Base-by-base conservation (phyloP, 2,113 vertebrate species). In the Ancistrus triradiatus region DNA sequence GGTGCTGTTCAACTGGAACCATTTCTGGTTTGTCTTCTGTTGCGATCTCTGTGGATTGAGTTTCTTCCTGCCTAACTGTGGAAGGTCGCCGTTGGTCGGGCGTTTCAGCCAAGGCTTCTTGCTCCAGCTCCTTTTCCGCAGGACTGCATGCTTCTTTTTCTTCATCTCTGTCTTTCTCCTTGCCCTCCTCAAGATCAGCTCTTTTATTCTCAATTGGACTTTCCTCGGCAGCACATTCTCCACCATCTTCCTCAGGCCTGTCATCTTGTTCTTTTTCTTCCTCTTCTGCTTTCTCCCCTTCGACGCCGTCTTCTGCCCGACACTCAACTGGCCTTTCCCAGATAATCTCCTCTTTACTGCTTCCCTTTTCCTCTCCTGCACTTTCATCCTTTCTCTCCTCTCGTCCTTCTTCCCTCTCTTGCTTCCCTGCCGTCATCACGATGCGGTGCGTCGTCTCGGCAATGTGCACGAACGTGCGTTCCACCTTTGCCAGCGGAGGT, bases 401-500 rank as follows among this genome's bases (percentile, higher is more conserved):
- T 18, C 28, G 18, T 5, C 24, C 44, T 15, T 63, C 63, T 2
- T 70, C 40, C 27, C 17, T 22, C 28, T 42, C 57, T 3, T 77
- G 89, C 0, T 83, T 81, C 57, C 82, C 83, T 17, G 81, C 69
- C 63, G 60, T 74, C 91, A 94, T 94, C 56, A 93, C 82, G 0
- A 92, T 94, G 6, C 91, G 77, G 76, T 92, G 92, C 3, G 89
- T 85, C 72, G 91, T 92, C 78, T 94, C 92, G 0, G 92, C 92
- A 6, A 93, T 92, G 61, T 94, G 91, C 56, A 93, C 82, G 66
- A 93, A 93, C 0, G 92, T 94, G 78, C 90, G 90, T 70, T 94
- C 92, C 0, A 94, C 90, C 87, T 92, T 93, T 85, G 90, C 93
- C 74, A 94, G 91, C 0, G 90, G 92, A 17, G 90, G 92, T 14